Evolutionary conservation across 2,113 vertebrate species (phyloP).

Genomic region (Clarias batrachus): DNA sequence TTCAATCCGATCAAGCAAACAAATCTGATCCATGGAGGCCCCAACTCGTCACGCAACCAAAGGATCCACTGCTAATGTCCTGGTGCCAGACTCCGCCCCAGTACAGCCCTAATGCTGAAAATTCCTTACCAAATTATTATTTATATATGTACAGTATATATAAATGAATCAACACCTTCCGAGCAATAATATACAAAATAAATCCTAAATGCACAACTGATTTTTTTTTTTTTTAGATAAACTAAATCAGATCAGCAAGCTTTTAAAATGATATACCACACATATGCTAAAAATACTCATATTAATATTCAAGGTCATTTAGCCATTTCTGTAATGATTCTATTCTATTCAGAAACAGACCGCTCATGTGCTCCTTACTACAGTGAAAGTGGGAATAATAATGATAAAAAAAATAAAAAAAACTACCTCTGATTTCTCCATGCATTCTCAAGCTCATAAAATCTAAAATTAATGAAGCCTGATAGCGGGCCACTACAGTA

Average conservation of each 20-base stretch:
- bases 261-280: not conserved
- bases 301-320: constrained; percentile 18
- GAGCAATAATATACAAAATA: not conserved
- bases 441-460: constrained; percentile 25
- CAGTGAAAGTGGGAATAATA: not conserved
- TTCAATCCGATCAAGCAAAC: too few relatives aligned
- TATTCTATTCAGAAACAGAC: not conserved
- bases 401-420: constrained; percentile 16
- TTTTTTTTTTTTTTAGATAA: not conserved
- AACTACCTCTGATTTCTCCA: not conserved
- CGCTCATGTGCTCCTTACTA: not conserved
- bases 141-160: not conserved
- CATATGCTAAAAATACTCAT: not conserved
- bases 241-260: not conserved
- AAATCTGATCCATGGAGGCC: too few relatives aligned
- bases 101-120: not conserved
- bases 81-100: too few relatives aligned
- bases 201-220: not conserved
- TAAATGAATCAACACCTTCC: not conserved
- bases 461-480: constrained; percentile 32
- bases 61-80: too few relatives aligned
- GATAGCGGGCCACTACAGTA: constrained; percentile 1
- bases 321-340: not conserved
- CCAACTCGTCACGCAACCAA: too few relatives aligned
- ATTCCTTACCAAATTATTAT: not conserved